Evolutionary conservation across 2,113 vertebrate genomes (phyloP), one percentile per base, ranked within the genome.

Genomic region (Xenopus tropicalis): DNA sequence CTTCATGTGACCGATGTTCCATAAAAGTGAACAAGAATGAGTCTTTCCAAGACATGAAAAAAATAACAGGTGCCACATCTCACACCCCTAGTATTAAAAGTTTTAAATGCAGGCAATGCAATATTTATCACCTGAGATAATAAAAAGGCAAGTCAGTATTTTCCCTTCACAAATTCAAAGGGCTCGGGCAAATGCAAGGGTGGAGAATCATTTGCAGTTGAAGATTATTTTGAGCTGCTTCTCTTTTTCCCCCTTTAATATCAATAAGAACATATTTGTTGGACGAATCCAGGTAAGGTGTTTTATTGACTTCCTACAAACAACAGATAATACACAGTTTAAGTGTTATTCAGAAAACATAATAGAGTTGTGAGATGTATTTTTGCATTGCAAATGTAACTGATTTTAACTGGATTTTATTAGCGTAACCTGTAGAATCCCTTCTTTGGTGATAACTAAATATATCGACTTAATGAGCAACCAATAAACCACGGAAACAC

Each of bases 61-160:
- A 77, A 51, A 61, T 78, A 16, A 24, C 78, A 75, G 79, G 77
- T 73, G 59, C 72, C 78, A 77, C 80, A 62, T 43, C 71, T 74
- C 80, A 83, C 83, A 80, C 78, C 79, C 78, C 77, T 65, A 66
- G 79, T 84, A 81, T 83, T 84, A 82, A 85, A 84, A 86, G 83
- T 88, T 89, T 82, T 77, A 81, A 78, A 87, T 80, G 80, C 62
- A 62, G 67, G 67, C 83, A 43, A 88, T 91, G 84, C 85, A 90
- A 89, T 90, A 90, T 91, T 91, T 85, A 90, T 91, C 81, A 87
- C 72, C 79, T 71, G 70, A 59, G 69, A 82, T 79, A 69, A 85
- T 88, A 86, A 89, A 88, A 84, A 80, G 82, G 80, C 82, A 58
- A 69, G 54, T 24, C 72, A 70, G 80, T 68, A 72, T 81, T 87